These are phyloP conservation scores for Xestia ashworthii DNA, from an alignment of 2,888 invertebrate genomes.

Conservation along the genomic window DNA sequence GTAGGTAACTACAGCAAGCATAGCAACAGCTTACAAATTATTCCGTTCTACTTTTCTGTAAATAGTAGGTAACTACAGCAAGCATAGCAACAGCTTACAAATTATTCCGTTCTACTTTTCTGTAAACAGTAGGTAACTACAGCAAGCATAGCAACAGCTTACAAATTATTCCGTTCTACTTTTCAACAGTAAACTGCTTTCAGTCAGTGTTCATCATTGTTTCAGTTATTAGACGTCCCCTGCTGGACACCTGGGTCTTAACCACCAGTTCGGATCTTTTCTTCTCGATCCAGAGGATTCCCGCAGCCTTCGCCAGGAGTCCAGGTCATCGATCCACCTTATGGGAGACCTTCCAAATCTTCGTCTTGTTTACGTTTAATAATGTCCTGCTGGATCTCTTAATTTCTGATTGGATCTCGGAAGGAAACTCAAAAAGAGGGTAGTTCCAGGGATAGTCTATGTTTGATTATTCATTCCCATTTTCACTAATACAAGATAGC, in stretches of 20 bases:
- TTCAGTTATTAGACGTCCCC: background rate
- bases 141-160: constrained; percentile 3
- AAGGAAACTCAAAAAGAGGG: background rate
- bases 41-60: background rate
- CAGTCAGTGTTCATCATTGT: background rate
- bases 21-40: constrained; percentile 9
- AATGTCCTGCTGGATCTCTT: background rate
- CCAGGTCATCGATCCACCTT: background rate
- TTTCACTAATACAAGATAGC: background rate
- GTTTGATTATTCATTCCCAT: background rate
- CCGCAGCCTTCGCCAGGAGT: background rate
- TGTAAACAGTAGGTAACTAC: background rate
- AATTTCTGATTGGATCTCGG: background rate
- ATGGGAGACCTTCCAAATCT: background rate
- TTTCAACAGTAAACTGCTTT: constrained; percentile 33
- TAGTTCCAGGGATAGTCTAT: background rate
- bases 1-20: background rate
- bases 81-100: constrained; percentile 1
- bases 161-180: constrained; percentile 18
- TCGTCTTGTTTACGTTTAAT: background rate
- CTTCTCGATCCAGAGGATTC: background rate
- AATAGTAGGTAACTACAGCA: background rate
- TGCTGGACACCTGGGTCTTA: background rate
- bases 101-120: constrained; percentile 11
- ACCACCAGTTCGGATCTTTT: background rate